Evolutionary conservation across 2,888 invertebrate species (phyloP).

Genomic region (Spatulosminthurus flaviceps): DNA sequence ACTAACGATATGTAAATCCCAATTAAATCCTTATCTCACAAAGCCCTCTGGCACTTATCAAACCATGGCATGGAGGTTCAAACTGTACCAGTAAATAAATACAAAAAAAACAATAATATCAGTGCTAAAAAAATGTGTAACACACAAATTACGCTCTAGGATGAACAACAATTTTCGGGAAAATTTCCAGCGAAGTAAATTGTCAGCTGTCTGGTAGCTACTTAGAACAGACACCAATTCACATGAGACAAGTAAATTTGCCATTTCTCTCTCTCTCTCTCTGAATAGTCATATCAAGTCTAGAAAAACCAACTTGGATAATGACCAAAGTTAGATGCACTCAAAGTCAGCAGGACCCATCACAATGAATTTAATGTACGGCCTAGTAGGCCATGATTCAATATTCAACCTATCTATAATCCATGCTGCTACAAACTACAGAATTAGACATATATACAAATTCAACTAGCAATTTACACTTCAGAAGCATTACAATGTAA

Average conservation of each 20-base stretch:
- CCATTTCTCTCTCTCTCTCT: not conserved
- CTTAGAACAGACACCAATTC: not conserved
- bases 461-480: no score
- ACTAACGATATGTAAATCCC: constrained; percentile 2
- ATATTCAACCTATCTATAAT: not conserved
- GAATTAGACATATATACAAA: not conserved
- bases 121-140: no score
- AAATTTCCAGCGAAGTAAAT: not conserved
- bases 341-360: not conserved
- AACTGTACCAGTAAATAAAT: not conserved
- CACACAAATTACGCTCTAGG: not conserved
- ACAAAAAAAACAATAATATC: no score
- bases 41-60: not conserved
- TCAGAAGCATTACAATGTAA: no score
- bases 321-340: not conserved
- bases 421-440: not conserved
- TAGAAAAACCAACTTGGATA: constrained; percentile 4
- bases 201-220: constrained; percentile 4
- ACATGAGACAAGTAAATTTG: not conserved
- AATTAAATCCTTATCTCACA: not conserved
- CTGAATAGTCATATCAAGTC: not conserved
- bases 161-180: not conserved
- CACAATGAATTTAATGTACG: not conserved
- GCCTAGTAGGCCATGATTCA: not conserved
- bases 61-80: not conserved